phyloP scores from a whole-genome alignment of 2,113 vertebrate genomes.

The Phocoena sinus region DNA sequence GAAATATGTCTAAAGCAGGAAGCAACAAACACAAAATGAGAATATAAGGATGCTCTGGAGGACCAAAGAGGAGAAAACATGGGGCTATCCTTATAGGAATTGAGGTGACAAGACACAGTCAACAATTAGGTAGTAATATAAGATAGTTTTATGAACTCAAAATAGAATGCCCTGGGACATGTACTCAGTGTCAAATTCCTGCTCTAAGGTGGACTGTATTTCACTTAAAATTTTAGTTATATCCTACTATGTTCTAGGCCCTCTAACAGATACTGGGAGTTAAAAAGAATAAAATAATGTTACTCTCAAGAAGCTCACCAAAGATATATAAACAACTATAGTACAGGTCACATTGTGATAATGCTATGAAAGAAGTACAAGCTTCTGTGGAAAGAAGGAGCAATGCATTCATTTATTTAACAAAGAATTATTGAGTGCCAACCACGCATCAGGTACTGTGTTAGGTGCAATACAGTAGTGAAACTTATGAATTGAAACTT shows the following conservation, averaged over 20 bases:
- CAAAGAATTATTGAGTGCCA: background rate
- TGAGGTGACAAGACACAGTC: background rate
- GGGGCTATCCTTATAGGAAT: background rate
- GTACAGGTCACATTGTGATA: background rate
- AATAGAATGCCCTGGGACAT: background rate
- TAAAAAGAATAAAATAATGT: background rate
- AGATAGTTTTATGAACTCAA: background rate
- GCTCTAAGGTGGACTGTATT: background rate
- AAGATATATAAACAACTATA: background rate
- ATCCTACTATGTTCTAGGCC: background rate
- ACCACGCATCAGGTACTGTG: background rate
- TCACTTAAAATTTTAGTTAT: constrained; percentile 8
- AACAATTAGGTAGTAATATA: background rate
- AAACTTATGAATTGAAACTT: background rate
- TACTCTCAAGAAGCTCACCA: background rate
- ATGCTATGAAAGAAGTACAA: background rate
- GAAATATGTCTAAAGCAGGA: background rate
- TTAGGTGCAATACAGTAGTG: background rate
- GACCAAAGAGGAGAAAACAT: background rate
- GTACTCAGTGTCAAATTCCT: background rate
- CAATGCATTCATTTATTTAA: background rate
- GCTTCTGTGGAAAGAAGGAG: background rate
- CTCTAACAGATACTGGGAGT: background rate
- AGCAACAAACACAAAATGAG: background rate
- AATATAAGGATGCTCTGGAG: background rate